Percentiles rank a stretch among this genome's conserved stretches.
These are phyloP conservation scores for Perdita meconis DNA, from an alignment of 2,888 invertebrate genomes.

Conservation along the genomic window DNA sequence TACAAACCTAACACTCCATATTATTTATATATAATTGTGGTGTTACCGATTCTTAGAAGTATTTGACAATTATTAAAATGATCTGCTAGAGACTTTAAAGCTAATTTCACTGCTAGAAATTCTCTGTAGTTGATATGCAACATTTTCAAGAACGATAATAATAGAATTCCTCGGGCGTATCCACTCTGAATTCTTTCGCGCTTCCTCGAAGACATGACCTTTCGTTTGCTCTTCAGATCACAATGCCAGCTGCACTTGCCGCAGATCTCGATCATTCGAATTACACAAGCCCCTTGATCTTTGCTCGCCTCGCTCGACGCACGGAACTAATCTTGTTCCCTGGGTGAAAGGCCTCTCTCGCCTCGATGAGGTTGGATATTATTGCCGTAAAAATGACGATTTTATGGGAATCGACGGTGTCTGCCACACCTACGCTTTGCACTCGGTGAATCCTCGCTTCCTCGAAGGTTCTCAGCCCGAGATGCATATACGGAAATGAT, in stretches of 20 bases:
- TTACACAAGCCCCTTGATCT: slow-evolving; percentile 45
- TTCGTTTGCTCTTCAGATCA: slow-evolving; percentile 32
- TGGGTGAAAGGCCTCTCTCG: slow-evolving; percentile 47
- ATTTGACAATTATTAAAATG: no score
- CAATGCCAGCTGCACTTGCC: slow-evolving; percentile 48
- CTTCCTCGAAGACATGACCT: slow-evolving; percentile 46
- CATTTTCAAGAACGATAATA: slow-evolving; percentile 13
- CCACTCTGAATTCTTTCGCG: slow-evolving; percentile 7
- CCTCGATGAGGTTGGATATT: slow-evolving; percentile 19
- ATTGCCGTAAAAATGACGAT: slow-evolving; percentile 51
- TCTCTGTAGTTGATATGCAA: background rate
- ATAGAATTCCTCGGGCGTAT: slow-evolving; percentile 26
- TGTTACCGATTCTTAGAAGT: no score
- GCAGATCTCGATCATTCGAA: slow-evolving; percentile 44
- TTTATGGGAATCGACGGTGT: slow-evolving; percentile 30
- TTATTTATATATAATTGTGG: no score
- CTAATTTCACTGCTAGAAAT: no score
- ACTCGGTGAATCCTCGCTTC: slow-evolving; percentile 23
- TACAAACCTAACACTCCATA: no score
- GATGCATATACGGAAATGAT: background rate
- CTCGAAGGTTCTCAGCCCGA: slow-evolving; percentile 3
- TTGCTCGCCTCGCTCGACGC: slow-evolving; percentile 32
- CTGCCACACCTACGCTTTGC: slow-evolving; percentile 42
- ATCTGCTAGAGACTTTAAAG: no score
- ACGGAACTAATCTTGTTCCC: slow-evolving; percentile 49